A percentile compares a stretch with the other conserved stretches of the same genome.
phyloP scores from a whole-genome alignment of 2,888 invertebrate genomes.

The Drosophila macrothrix region DNA sequence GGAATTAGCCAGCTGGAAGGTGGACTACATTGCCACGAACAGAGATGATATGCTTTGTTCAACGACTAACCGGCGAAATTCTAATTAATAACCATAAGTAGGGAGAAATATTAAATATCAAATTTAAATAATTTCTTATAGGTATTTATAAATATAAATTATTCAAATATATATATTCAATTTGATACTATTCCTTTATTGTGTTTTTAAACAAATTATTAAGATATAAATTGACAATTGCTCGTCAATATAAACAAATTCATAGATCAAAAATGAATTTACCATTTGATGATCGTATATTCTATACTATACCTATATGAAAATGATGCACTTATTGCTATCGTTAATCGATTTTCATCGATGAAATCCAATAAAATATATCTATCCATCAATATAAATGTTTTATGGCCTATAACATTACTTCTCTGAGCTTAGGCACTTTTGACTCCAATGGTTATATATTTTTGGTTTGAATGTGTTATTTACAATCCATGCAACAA shows the following conservation, averaged over 20 bases:
- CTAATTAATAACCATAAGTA: background rate
- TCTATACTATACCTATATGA: too few species aligned
- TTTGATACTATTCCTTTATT: too few species aligned
- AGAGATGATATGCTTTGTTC: background rate
- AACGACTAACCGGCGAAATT: background rate
- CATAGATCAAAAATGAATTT: background rate
- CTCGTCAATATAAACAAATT: too few species aligned
- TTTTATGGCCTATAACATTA: background rate
- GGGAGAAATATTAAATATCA: background rate
- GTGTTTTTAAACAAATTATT: too few species aligned
- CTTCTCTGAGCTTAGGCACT: background rate
- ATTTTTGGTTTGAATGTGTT: background rate
- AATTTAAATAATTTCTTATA: background rate
- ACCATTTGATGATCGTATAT: background rate
- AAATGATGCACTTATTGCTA: background rate
- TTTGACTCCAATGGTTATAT: background rate
- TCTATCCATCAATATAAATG: background rate
- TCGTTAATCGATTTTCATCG: background rate
- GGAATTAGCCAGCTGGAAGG: slow-evolving; percentile 14
- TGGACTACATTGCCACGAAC: background rate
- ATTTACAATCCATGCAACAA: background rate
- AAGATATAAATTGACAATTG: too few species aligned
- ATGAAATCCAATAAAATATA: background rate
- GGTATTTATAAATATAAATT: background rate
- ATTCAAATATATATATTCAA: too few species aligned